phyloP scores from a whole-genome alignment of 2,113 vertebrate genomes.

The Leptosomus discolor region DNA sequence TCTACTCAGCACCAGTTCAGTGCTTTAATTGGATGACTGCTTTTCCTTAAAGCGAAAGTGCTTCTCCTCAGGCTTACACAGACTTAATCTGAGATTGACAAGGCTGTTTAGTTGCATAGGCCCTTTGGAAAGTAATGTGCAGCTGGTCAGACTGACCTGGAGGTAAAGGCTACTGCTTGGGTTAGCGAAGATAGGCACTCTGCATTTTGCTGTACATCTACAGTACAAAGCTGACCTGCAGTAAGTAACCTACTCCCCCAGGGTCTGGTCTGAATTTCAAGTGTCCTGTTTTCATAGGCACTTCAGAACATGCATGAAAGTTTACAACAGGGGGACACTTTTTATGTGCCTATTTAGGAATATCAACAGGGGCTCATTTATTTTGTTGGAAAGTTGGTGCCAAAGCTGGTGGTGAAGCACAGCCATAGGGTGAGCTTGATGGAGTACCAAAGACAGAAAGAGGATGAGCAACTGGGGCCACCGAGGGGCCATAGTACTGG shows the following conservation, averaged over 20 bases:
- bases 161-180: background rate
- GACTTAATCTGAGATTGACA: background rate
- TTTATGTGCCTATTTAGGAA: background rate
- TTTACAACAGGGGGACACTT: background rate
- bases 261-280: background rate
- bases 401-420: background rate
- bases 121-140: background rate
- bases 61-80: background rate
- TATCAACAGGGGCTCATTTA: background rate
- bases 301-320: background rate
- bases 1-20: background rate
- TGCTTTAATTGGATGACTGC: background rate
- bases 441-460: background rate
- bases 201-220: background rate
- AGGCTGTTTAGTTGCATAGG: background rate
- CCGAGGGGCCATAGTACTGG: too few species aligned
- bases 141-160: background rate
- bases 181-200: background rate
- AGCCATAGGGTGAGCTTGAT: background rate
- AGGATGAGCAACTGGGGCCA: background rate
- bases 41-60: background rate
- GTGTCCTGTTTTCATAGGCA: background rate
- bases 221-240: background rate
- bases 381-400: background rate
- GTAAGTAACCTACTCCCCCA: background rate